Evolutionary conservation across 2,888 invertebrate species (phyloP), one percentile per base, ranked within the genome.

Genomic region (Pomacea canaliculata): DNA sequence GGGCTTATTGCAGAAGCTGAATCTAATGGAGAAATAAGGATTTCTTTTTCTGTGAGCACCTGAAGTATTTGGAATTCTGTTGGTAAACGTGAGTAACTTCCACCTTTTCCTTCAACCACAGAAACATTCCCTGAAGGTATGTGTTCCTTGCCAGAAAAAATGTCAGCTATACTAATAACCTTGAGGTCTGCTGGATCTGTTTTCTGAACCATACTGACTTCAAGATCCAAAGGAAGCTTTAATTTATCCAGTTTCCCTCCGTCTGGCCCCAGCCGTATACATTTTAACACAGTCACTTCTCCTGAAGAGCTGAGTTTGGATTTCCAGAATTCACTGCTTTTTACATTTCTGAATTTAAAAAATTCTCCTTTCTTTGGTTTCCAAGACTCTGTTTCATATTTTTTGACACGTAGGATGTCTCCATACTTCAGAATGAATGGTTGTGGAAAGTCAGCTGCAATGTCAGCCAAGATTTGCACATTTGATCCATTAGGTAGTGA

Each of bases 401-500:
- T 79, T 70, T 82, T 84, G 27, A 86, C 82, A 66, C 80, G 77
- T 8, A 87, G 65, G 19, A 84, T 74, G 78, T 85, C 85, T 1
- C 87, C 87, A 37, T 83, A 81, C 68, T 80, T 78, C 63, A 87
- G 77, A 59, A 83, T 85, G 76, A 85, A 85, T 19, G 83, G 84
- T 51, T 84, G 81, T 7, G 87, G 87, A 70, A 83, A 86, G 73
- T 87, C 86, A 4, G 84, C 83, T n/a, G 84, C 84, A 23, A 86
- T 80, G 51, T 86, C 85, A 71, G 85, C 85, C 46, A 85, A 74
- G 10, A 87, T 77, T 76, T 83, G 84, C 9, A 86, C 80, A 60
- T 78, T 72, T 18, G 84, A 71, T 19, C 80, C 79, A 16, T 82
- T 77, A 9, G 79, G 80, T 19, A 82, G 78, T 48, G 82, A 76